Evolutionary conservation across 2,113 vertebrate genomes (phyloP), one percentile per base, ranked within the genome.

Genomic region (Rhombomys opimus): DNA sequence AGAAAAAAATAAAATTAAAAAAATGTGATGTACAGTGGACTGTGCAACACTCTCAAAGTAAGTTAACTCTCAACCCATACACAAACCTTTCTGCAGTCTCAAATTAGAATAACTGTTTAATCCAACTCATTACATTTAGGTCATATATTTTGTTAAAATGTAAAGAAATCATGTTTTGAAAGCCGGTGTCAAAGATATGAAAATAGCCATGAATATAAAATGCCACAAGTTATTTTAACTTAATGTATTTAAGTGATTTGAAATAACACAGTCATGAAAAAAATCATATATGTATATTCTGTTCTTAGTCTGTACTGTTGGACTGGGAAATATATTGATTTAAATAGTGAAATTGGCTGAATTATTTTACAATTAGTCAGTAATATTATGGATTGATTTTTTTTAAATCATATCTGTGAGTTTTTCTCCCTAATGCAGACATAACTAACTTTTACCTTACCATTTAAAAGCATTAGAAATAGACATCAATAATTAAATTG

Each of bases 401-500:
- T 63, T 80, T 75, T 12, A 22, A 76, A 76, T 78, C 15, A 82
- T 27, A 91, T 38, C 59, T 95, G 17, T 86, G 81, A 61, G 4
- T 85, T 95, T 93, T 94, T 93, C 61, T 95, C 23, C 72, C 25
- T 61, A 65, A 59, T 35, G 70, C 80, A 85, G 7, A 88, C 23
- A 90, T 95, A 87, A 92, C 59, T 78, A 78, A 65, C 23, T 73
- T 91, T 84, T 95, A 57, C 84, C 93, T 82, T 93, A n/a, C 30
- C 12, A 23, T 84, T 91, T 88, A 61, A 94, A 94, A 87, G 17
- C 54, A 65, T 65, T 67, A 63, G 72, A 25, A 73, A 35, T 93
- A 89, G 50, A 96, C 96, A 97, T 96, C 91, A 94, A n/a, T 96
- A 78, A 87, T 92, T 96, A 95, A 97, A 95, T 95, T 90, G 90